Conservation (phyloP, 2,113 vertebrate species). For the Nesoenas mayeri region DNA sequence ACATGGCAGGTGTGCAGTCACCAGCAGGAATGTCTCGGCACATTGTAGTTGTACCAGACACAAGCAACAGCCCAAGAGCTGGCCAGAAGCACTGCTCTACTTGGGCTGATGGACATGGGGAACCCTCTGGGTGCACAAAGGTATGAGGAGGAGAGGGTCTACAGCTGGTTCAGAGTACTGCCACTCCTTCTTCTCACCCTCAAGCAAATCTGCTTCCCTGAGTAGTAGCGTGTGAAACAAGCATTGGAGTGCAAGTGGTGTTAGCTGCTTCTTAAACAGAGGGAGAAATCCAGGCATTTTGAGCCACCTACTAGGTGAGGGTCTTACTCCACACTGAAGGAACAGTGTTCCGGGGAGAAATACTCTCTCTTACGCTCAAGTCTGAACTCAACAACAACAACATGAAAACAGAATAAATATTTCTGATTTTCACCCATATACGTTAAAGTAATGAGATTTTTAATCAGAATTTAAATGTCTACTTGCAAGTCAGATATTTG, state of each 20-base stretch:
- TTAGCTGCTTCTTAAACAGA: not conserved
- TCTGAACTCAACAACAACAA: not conserved
- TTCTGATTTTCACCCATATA: not conserved
- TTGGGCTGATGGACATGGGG: not conserved
- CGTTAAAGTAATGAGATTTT: not conserved
- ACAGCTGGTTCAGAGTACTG: not conserved
- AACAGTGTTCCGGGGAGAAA: not conserved
- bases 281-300: not conserved
- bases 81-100: not conserved
- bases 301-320: not conserved
- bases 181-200: not conserved
- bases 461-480: not conserved
- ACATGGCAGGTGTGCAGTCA: not conserved
- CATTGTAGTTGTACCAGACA: fast-evolving
- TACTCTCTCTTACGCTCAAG: not conserved
- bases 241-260: fast-evolving
- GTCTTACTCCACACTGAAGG: not conserved
- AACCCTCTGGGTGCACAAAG: not conserved
- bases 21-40: not conserved
- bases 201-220: not conserved
- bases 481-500: not conserved
- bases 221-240: not conserved
- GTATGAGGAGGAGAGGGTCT: not conserved
- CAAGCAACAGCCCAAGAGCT: not conserved
- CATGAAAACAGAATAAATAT: not conserved